Percentiles rank a stretch among this genome's conserved stretches.
Conservation (phyloP, 1,140 invertebrate species). For the Scaptomyza montana region DNA sequence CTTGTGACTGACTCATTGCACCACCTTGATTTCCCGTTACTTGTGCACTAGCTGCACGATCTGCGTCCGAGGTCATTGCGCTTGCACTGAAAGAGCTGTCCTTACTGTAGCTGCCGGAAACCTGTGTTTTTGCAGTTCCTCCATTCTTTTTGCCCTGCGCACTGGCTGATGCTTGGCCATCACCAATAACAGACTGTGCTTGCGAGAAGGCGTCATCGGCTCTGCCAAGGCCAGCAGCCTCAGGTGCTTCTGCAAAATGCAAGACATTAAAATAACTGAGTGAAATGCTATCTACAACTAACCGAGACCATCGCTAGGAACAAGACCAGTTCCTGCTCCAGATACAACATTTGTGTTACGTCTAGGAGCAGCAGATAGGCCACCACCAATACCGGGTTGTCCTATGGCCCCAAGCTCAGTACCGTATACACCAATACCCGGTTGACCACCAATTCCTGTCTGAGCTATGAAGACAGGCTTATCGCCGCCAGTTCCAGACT, state of each 20-base stretch:
- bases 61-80: conserved; percentile 90
- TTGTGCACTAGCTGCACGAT: conserved; percentile 89
- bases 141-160: conserved; percentile 89
- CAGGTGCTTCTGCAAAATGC: conserved; percentile 21
- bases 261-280: background rate
- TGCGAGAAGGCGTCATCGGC: conserved; percentile 88
- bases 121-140: conserved; percentile 90
- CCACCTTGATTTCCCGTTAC: conserved; percentile 90
- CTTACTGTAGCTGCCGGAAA: conserved; percentile 90
- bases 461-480: no score
- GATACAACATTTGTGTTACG: conserved; percentile 35
- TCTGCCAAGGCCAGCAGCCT: conserved; percentile 81
- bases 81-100: conserved; percentile 91
- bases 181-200: conserved; percentile 88
- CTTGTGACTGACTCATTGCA: conserved; percentile 89
- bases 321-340: conserved; percentile 10
- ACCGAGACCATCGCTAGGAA: conserved; percentile 42
- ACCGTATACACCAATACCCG: conserved; percentile 23
- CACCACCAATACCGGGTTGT: conserved; percentile 10
- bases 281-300: background rate
- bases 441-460: background rate
- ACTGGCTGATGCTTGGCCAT: conserved; percentile 89
- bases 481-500: conserved; percentile 5
- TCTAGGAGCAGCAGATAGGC: conserved; percentile 35
- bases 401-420: conserved; percentile 6